These are phyloP conservation scores for Edolisoma coerulescens DNA, from an alignment of 2,113 vertebrate genomes.

Conservation along the genomic window DNA sequence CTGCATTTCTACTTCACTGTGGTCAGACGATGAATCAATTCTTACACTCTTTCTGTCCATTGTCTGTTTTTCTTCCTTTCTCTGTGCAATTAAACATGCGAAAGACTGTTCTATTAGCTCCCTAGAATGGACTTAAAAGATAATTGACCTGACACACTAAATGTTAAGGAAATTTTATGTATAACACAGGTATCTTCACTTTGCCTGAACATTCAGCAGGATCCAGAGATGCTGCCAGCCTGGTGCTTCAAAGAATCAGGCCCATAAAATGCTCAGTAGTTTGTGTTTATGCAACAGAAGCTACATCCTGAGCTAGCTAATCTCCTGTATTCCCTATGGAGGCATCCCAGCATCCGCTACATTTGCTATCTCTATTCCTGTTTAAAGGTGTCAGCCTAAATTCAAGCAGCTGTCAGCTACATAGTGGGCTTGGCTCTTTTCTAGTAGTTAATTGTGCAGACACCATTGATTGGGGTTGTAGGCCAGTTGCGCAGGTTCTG, in stretches of 20 bases:
- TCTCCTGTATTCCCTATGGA: constrained; percentile 14
- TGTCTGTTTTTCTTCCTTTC: constrained; percentile 46
- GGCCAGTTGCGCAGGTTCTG: neutral
- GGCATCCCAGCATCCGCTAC: neutral
- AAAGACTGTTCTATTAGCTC: neutral
- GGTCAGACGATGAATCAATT: constrained; percentile 1
- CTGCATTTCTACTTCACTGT: neutral
- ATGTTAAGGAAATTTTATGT: neutral
- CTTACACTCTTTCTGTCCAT: neutral
- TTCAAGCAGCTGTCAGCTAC: constrained; percentile 53
- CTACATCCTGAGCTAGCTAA: neutral
- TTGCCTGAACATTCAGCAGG: neutral
- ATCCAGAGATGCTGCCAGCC: neutral
- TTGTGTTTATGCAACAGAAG: constrained; percentile 24
- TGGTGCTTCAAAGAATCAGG: neutral
- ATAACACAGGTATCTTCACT: neutral
- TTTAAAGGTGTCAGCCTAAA: constrained; percentile 58
- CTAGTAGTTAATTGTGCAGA: constrained; percentile 38
- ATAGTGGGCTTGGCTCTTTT: constrained; percentile 32
- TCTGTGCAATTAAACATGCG: neutral
- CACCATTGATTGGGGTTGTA: neutral
- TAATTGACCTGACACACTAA: neutral
- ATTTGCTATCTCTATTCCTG: constrained; percentile 31
- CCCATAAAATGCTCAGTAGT: neutral
- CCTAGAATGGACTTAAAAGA: neutral